Base-by-base conservation (phyloP, 2,888 invertebrate genomes). In the Mesorhabditis sp. region DNA sequence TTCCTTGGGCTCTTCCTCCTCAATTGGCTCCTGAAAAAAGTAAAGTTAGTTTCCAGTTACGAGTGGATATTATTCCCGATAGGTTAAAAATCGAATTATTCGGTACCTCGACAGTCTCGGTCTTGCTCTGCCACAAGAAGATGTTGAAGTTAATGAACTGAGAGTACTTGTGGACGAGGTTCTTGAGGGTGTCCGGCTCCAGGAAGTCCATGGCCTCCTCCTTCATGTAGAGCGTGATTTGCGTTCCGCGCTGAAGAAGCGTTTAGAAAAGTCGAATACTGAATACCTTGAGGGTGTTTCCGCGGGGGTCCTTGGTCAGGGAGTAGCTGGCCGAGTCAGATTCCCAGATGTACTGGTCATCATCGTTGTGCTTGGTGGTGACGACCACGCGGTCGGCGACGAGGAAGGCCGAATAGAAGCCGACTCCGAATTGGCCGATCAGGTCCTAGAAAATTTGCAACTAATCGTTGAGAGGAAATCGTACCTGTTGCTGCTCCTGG, bases 141-240 rank as follows among this genome's bases (percentile, higher is more conserved):
- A 99, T 98, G 73, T 94, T 93, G 90, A 98, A 99, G 88, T 96
- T 98, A 87, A 99, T 99, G 88, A 99, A 98, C 89, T 99, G 74
- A 4, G 95, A 95, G 89, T 98, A 99, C 88, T 97, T 98, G 88
- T 92, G 92, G 74, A 99, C 92, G 72, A 98, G 90, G 82, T 91
- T 91, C 83, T 92, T 92, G 80, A 98, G 90, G 0, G 94, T 94
- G 85, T 93, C 92, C 76, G 92, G 90, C 87, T 98, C 95, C 84
- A 97, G 88, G 89, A 93, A 98, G 88, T 97, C 97, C 78, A 91
- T 90, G 43, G 97, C 95, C 89, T 98, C 98, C 82, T 97, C 94
- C 88, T 99, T 98, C 87, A 98, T 88, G 86, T 94, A 91, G 80
- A 98, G 89, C 80, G 92, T 92, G 86, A 87, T 87, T 72, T 84